phyloP scores from a whole-genome alignment of 64 coral and sea anemone species.

The Acropora yongei region DNA sequence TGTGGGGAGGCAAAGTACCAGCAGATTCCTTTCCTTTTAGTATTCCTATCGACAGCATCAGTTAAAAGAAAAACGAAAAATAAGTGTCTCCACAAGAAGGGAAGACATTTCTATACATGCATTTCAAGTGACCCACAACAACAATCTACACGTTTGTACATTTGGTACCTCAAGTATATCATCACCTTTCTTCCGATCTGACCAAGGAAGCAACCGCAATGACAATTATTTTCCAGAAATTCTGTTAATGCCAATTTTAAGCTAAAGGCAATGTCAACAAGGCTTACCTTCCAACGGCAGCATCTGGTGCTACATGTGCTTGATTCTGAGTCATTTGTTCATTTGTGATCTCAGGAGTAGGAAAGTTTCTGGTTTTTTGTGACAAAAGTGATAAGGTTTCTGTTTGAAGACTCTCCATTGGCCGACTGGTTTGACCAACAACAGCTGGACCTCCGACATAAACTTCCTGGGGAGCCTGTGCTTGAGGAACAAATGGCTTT shows the following conservation, averaged over 20 bases:
- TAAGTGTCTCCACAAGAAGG: not conserved
- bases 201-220: too few species aligned
- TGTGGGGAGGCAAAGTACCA: not conserved
- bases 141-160: too few species aligned
- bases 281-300: not conserved
- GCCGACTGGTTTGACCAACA: not conserved
- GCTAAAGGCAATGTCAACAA: not conserved
- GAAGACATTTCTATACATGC: not conserved
- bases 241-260: not conserved
- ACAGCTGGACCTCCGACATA: not conserved
- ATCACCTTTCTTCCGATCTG: too few species aligned
- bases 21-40: slow-evolving; percentile 8
- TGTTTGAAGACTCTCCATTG: not conserved
- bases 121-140: too few species aligned
- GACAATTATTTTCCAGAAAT: too few species aligned
- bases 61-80: not conserved
- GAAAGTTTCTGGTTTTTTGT: not conserved
- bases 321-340: not conserved
- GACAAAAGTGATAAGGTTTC: not conserved
- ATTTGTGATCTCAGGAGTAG: not conserved
- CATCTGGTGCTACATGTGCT: not conserved
- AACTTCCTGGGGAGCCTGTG: not conserved
- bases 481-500: not conserved
- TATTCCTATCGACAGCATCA: not conserved
- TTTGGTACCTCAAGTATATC: too few species aligned